Percentiles rank a stretch among this genome's conserved stretches.
phyloP scores from a whole-genome alignment of 2,888 invertebrate genomes.

The Scrobipalpa atriplicella region DNA sequence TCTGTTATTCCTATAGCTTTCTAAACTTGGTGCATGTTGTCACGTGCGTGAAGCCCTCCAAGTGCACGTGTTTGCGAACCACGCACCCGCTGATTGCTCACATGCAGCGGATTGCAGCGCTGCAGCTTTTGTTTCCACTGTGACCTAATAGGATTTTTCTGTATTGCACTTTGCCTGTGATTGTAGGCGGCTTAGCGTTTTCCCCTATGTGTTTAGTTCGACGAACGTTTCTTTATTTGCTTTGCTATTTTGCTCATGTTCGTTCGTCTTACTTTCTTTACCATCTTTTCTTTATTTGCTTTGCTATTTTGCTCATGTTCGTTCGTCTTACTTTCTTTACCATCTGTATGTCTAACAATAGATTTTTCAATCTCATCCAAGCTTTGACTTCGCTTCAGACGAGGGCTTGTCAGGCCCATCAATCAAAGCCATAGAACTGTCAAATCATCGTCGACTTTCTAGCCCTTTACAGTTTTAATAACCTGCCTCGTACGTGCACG shows the following conservation, averaged over 20 bases:
- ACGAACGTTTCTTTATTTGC: neutral
- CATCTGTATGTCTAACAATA: neutral
- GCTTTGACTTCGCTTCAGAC: neutral
- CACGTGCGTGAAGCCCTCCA: slow-evolving; percentile 54
- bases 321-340: neutral
- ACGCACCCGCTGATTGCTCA: slow-evolving; percentile 50
- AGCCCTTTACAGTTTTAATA: slow-evolving; percentile 16
- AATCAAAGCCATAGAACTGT: slow-evolving; percentile 6
- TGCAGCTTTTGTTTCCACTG: slow-evolving; percentile 2
- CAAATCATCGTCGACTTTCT: slow-evolving; percentile 20
- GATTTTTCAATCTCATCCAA: slow-evolving; percentile 5
- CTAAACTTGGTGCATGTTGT: slow-evolving; percentile 27
- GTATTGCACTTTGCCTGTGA: neutral
- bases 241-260: neutral
- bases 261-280: neutral
- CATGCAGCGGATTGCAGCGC: slow-evolving; percentile 24
- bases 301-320: neutral
- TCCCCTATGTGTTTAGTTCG: neutral
- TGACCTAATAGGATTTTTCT: slow-evolving; percentile 35
- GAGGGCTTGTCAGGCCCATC: neutral
- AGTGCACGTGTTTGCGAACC: slow-evolving; percentile 43
- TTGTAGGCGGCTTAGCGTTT: slow-evolving; percentile 5
- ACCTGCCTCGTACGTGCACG: neutral
- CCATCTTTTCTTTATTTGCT: neutral
- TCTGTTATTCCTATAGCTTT: slow-evolving; percentile 12